A percentile compares a stretch with the other conserved stretches of the same genome.
phyloP scores from a whole-genome alignment of 2,113 vertebrate species.

The Fukomys damarensis region DNA sequence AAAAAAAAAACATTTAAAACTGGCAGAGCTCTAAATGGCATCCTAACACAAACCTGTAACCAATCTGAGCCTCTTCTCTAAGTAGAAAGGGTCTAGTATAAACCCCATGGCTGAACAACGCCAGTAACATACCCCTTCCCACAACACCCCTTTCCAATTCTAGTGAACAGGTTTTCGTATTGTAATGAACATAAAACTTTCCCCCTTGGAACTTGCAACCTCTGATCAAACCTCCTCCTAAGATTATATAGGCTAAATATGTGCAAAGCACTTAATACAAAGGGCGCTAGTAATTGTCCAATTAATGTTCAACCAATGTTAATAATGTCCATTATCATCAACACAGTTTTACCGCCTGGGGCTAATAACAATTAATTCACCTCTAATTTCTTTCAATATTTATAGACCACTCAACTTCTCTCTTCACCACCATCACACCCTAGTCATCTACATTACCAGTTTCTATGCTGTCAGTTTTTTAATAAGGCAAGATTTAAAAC shows the following conservation, averaged over 20 bases:
- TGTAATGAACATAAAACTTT: neutral
- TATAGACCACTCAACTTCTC: neutral
- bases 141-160: neutral
- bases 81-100: neutral
- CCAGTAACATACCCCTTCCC: neutral
- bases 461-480: neutral
- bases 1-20: neutral
- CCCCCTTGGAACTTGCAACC: neutral
- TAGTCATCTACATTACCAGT: neutral
- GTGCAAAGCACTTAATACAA: conserved; percentile 8
- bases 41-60: neutral
- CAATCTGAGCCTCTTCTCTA: neutral
- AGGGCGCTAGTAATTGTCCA: neutral
- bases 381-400: conserved; percentile 21
- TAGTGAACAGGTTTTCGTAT: neutral
- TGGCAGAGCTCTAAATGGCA: neutral
- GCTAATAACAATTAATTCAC: neutral
- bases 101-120: neutral
- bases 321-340: neutral
- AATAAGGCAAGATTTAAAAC: neutral
- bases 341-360: neutral
- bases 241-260: neutral
- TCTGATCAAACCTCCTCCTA: neutral
- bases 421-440: neutral
- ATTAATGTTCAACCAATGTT: neutral